phyloP scores from a whole-genome alignment of 92 coral and sea anemone species.

The Porites cylindrica region DNA sequence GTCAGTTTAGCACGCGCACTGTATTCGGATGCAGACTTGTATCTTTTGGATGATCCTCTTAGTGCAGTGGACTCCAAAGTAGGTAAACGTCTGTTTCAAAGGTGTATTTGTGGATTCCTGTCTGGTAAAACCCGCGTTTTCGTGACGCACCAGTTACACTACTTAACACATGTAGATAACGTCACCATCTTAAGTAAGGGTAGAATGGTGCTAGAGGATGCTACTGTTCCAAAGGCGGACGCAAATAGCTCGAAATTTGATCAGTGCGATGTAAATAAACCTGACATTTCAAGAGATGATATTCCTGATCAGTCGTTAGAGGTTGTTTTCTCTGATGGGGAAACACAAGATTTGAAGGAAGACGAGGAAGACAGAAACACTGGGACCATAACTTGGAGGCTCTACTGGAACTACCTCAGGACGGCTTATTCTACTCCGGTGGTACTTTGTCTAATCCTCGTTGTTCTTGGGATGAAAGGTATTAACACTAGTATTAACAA shows the following conservation, averaged over 20 bases:
- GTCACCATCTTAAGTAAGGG: slow-evolving; percentile 35
- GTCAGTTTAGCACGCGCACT: slow-evolving; percentile 66
- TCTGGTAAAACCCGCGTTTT: slow-evolving; percentile 24
- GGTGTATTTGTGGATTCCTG: slow-evolving; percentile 10
- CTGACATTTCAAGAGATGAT: neutral
- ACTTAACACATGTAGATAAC: slow-evolving; percentile 45
- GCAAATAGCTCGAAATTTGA: neutral
- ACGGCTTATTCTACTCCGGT: neutral
- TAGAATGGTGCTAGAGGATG: neutral
- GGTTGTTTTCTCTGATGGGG: neutral
- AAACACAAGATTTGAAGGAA: slow-evolving; percentile 13
- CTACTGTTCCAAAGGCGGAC: neutral
- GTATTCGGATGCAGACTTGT: slow-evolving; percentile 51
- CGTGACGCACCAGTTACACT: slow-evolving; percentile 28
- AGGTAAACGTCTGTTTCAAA: slow-evolving; percentile 34
- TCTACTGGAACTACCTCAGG: slow-evolving; percentile 21
- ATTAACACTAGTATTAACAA: neutral
- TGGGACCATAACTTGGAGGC: slow-evolving; percentile 24
- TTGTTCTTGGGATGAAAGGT: slow-evolving; percentile 21
- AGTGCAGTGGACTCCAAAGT: slow-evolving; percentile 58
- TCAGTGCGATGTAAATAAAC: neutral
- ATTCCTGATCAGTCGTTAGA: neutral
- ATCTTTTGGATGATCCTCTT: slow-evolving; percentile 58
- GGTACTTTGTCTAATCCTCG: neutral
- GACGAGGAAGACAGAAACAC: slow-evolving; percentile 13